Percentiles rank a stretch among this genome's conserved stretches.
These are phyloP conservation scores for Nestor notabilis DNA, from an alignment of 2,113 vertebrate genomes.

Conservation along the genomic window DNA sequence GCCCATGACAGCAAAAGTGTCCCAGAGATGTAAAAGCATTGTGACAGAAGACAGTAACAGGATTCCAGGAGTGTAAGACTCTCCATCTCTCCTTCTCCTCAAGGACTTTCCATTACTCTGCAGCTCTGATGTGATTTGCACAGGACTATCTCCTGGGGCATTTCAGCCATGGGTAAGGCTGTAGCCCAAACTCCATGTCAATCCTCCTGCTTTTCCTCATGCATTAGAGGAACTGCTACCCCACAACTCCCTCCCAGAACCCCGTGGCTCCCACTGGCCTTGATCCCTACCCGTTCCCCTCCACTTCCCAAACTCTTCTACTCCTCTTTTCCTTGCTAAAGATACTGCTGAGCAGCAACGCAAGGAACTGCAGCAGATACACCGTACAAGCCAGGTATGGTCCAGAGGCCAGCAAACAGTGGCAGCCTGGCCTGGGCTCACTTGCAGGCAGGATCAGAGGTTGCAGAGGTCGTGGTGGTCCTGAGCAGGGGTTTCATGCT, in stretches of 20 bases:
- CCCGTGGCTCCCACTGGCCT: not conserved
- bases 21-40: not conserved
- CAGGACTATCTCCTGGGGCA: not conserved
- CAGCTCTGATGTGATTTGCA: not conserved
- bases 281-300: not conserved
- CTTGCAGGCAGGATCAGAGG: not conserved
- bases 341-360: not conserved
- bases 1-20: not conserved
- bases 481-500: not conserved
- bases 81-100: not conserved
- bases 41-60: not conserved
- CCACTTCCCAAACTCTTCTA: not conserved
- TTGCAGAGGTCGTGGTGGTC: not conserved
- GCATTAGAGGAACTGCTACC: not conserved
- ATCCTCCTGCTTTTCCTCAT: not conserved
- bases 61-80: not conserved
- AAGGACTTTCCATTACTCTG: not conserved
- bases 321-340: not conserved
- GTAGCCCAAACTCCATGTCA: not conserved
- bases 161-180: not conserved
- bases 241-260: not conserved
- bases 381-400: not conserved
- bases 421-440: not conserved
- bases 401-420: not conserved
- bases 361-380: not conserved